These are phyloP conservation scores for Epizoanthus fatuus DNA, from an alignment of 92 coral and sea anemone species.

Conservation along the genomic window DNA sequence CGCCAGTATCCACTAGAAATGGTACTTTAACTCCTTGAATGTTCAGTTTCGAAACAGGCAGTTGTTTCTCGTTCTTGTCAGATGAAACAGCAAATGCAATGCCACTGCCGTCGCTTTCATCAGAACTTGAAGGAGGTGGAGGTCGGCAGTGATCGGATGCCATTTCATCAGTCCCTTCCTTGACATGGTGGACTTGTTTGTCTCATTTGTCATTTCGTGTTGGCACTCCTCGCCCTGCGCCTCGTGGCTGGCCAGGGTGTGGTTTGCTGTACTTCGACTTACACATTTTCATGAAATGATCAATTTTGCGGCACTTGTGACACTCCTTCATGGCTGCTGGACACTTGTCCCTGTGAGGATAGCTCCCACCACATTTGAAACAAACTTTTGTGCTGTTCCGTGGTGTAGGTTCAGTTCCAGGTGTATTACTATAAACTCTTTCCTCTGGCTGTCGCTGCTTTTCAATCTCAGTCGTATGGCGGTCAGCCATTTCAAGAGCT, in stretches of 20 bases:
- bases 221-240: neutral
- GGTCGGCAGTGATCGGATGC: neutral
- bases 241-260: neutral
- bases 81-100: conserved; percentile 27
- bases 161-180: neutral
- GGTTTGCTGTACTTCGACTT: conserved; percentile 32
- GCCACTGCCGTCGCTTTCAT: conserved; percentile 15
- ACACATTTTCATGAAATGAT: conserved; percentile 46
- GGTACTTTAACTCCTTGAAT: too few species aligned
- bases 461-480: conserved; percentile 37
- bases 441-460: conserved; percentile 37
- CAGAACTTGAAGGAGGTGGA: conserved; percentile 3
- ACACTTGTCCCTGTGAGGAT: conserved; percentile 42
- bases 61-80: neutral
- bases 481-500: conserved; percentile 43
- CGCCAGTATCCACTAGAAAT: too few species aligned
- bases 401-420: neutral
- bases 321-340: conserved; percentile 28
- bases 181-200: conserved; percentile 29
- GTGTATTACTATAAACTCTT: conserved; percentile 22
- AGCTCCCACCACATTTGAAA: conserved; percentile 38
- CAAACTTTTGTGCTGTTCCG: conserved; percentile 7
- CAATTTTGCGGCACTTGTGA: conserved; percentile 25
- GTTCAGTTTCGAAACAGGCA: too few species aligned
- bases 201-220: neutral